phyloP scores from a whole-genome alignment of 35 echinoderm and acorn worm genomes.

The Hemicentrotus pulcherrimus region DNA sequence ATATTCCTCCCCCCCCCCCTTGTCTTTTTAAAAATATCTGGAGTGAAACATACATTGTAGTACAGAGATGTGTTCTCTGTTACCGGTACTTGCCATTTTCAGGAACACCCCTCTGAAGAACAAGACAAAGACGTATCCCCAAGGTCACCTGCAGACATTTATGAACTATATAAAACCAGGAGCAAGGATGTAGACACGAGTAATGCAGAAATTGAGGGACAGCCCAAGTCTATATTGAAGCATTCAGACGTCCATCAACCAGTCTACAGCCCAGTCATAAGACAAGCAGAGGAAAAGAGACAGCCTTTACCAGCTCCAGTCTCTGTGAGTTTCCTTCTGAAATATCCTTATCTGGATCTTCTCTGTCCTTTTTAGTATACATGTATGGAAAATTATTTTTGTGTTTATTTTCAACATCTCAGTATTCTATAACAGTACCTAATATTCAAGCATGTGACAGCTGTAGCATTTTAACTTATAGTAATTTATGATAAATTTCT shows the following conservation, averaged over 20 bases:
- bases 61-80: background rate
- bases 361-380: too few relatives aligned
- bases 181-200: background rate
- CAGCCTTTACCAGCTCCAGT: constrained; percentile 52
- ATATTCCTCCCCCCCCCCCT: background rate
- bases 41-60: too few relatives aligned
- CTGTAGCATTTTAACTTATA: too few relatives aligned
- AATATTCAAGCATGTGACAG: too few relatives aligned
- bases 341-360: background rate
- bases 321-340: constrained; percentile 39
- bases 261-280: background rate
- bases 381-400: too few relatives aligned
- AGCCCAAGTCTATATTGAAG: constrained; percentile 52
- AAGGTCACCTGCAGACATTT: constrained; percentile 59
- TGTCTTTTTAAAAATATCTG: background rate
- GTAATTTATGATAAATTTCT: too few relatives aligned
- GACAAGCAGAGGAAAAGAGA: constrained; percentile 22
- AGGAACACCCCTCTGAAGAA: constrained; percentile 14
- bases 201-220: background rate
- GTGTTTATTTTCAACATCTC: too few relatives aligned
- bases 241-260: background rate
- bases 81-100: background rate
- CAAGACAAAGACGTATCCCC: background rate
- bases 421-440: too few relatives aligned
- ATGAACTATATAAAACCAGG: constrained; percentile 48